Conservation (phyloP, 2,797 vertebrate species). For the Myiothlypis coronata region DNA sequence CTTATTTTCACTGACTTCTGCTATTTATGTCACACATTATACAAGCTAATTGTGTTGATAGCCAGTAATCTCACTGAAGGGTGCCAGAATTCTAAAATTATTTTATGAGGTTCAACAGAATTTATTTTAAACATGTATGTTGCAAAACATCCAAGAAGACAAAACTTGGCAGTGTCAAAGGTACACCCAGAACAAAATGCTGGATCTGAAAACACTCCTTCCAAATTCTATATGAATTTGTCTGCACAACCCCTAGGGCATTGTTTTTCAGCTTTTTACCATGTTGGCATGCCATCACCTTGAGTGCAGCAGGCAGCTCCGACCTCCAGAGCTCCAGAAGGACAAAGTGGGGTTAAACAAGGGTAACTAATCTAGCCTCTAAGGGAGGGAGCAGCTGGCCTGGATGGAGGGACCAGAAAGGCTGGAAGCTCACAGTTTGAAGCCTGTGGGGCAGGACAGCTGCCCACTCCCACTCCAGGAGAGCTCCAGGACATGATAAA, state of each 20-base stretch:
- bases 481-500: background rate
- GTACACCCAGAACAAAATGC: background rate
- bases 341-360: background rate
- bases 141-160: background rate
- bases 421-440: background rate
- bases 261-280: background rate
- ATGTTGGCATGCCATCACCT: background rate
- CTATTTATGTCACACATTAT: slow-evolving; percentile 7
- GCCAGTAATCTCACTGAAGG: background rate
- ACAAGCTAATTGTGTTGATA: slow-evolving; percentile 1
- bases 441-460: background rate
- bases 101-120: slow-evolving; percentile 5
- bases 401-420: background rate
- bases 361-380: background rate
- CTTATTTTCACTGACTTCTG: slow-evolving; percentile 20
- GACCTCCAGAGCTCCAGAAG: background rate
- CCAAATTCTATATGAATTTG: background rate
- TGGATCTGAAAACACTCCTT: background rate
- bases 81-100: slow-evolving; percentile 9
- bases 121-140: background rate
- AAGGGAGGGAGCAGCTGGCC: background rate
- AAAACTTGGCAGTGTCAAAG: background rate
- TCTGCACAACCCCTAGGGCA: background rate
- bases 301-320: background rate
- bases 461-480: background rate